These are phyloP conservation scores for Oncorhynchus mykiss DNA, from an alignment of 2,113 vertebrate species.

Conservation along the genomic window DNA sequence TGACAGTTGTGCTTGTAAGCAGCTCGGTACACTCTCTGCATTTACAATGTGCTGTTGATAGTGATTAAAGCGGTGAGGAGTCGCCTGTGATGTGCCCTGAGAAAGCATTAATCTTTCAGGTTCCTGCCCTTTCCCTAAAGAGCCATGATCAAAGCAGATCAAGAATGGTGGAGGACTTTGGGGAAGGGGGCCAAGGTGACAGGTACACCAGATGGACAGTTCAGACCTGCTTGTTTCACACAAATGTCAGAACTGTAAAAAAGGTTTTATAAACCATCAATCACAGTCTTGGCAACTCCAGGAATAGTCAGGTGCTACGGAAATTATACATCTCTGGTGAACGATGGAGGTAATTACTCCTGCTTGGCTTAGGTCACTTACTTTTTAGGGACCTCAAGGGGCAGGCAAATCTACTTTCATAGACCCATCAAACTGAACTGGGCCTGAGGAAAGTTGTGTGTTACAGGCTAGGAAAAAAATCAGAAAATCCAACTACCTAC, in stretches of 20 bases:
- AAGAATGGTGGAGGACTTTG: constrained; percentile 52
- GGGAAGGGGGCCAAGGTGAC: constrained; percentile 4
- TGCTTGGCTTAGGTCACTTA: constrained; percentile 59
- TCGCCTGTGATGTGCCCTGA: constrained; percentile 43
- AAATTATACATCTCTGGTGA: constrained; percentile 67
- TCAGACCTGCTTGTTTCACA: constrained; percentile 71
- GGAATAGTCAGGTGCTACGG: constrained; percentile 59
- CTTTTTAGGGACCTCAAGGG: constrained; percentile 36
- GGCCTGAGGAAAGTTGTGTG: neutral
- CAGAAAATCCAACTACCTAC: neutral
- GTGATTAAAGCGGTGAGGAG: constrained; percentile 43
- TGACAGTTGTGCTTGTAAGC: constrained; percentile 39
- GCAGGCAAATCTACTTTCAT: neutral
- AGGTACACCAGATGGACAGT: constrained; percentile 65
- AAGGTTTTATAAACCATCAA: constrained; percentile 65
- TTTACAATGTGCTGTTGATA: constrained; percentile 45
- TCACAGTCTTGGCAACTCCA: constrained; percentile 58
- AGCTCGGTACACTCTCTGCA: constrained; percentile 33
- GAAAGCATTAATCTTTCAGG: constrained; percentile 55
- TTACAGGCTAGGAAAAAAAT: neutral
- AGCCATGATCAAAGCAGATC: constrained; percentile 56
- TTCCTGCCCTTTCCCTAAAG: constrained; percentile 57
- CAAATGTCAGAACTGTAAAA: constrained; percentile 75
- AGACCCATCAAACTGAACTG: neutral
- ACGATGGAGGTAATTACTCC: constrained; percentile 65